These are phyloP conservation scores for Festucalex cinctus DNA, from an alignment of 2,113 vertebrate genomes.

Conservation along the genomic window DNA sequence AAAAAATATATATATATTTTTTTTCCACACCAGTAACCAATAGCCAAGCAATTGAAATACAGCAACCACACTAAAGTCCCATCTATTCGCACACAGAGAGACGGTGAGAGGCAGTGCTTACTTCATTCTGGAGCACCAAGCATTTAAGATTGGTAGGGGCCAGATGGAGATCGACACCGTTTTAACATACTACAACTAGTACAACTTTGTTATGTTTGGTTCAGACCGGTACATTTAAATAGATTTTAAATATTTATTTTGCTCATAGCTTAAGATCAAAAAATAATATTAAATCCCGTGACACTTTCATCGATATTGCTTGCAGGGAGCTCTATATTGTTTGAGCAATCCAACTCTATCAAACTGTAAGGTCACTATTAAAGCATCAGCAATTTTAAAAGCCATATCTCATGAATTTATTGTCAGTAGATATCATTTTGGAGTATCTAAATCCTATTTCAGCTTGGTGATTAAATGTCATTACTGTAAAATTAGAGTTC, in stretches of 20 bases:
- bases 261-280: not conserved
- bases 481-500: not conserved
- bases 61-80: constrained; percentile 37
- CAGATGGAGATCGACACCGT: constrained; percentile 21
- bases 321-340: not conserved
- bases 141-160: constrained; percentile 22
- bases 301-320: not conserved
- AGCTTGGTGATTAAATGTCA: not conserved
- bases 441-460: not conserved
- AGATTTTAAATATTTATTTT: not conserved
- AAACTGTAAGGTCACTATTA: not conserved
- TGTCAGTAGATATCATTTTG: not conserved
- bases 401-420: not conserved
- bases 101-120: constrained; percentile 28
- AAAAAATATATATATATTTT: constrained; percentile 12
- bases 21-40: constrained; percentile 49
- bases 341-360: not conserved
- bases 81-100: constrained; percentile 27
- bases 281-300: not conserved
- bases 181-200: constrained; percentile 14
- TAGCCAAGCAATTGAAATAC: constrained; percentile 34
- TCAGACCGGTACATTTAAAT: not conserved
- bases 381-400: not conserved
- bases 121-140: constrained; percentile 27
- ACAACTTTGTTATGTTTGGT: constrained; percentile 16